phyloP scores from a whole-genome alignment of 2,888 invertebrate species.

The Macrophya annulata region DNA sequence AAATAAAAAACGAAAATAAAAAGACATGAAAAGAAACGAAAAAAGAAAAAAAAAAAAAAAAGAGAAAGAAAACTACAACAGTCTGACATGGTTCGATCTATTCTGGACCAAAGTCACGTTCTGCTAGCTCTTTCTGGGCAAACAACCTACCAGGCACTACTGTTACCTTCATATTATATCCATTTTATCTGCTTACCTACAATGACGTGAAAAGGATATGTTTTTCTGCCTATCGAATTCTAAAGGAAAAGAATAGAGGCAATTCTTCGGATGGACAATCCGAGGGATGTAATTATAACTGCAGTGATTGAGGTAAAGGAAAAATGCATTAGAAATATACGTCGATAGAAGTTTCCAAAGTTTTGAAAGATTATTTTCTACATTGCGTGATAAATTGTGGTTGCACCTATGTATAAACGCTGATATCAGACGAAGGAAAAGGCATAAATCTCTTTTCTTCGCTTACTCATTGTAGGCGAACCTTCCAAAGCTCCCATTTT shows the following conservation, averaged over 20 bases:
- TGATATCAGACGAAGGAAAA: conserved; percentile 36
- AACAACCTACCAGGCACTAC: conserved; percentile 12
- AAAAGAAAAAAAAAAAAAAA: not conserved
- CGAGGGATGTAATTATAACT: not conserved
- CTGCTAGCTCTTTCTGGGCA: conserved; percentile 16
- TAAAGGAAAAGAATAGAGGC: not conserved
- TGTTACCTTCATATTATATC: conserved; percentile 28
- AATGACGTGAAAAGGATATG: conserved; percentile 10
- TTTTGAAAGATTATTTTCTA: conserved; percentile 8
- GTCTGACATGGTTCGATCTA: conserved; percentile 30
- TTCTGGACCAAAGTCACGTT: conserved; percentile 41
- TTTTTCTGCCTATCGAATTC: not conserved
- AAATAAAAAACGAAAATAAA: not conserved
- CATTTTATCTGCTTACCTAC: conserved; percentile 32
- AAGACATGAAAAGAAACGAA: not conserved
- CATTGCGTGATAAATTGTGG: not conserved
- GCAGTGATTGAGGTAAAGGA: not conserved
- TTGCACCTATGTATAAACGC: conserved; percentile 19
- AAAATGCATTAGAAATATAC: not conserved
- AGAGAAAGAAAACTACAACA: not conserved
- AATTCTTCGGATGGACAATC: not conserved
- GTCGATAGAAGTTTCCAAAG: conserved; percentile 10
- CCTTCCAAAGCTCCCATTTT: not conserved
- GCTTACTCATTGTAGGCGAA: conserved; percentile 22
- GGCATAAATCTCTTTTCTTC: conserved; percentile 38